phyloP scores from a whole-genome alignment of 2,888 invertebrate species.

The Cheilosia scutellata region DNA sequence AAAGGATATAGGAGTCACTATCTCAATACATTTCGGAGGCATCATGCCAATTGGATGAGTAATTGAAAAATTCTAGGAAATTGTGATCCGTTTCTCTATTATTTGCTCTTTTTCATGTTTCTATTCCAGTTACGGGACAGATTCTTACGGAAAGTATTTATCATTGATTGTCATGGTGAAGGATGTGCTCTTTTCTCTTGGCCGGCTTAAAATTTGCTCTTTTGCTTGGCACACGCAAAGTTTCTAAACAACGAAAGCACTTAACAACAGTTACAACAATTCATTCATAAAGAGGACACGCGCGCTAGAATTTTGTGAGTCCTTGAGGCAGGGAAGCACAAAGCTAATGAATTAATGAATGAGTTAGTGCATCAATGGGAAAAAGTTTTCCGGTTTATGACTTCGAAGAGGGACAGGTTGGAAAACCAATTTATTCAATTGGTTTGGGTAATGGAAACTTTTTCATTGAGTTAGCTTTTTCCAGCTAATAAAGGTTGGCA shows the following conservation, averaged over 20 bases:
- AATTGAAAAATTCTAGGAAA: neutral
- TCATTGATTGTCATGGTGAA: conserved; percentile 19
- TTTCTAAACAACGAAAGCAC: too few relatives aligned
- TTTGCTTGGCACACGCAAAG: neutral
- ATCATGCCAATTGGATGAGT: conserved; percentile 15
- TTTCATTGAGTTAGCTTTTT: neutral
- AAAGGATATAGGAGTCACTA: too few relatives aligned
- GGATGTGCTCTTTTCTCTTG: conserved; percentile 1
- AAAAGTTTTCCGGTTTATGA: conserved; percentile 32
- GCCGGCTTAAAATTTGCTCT: too few relatives aligned
- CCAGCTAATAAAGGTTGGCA: conserved; percentile 6
- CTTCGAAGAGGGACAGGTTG: neutral
- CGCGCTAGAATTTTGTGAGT: neutral
- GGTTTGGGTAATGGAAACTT: neutral
- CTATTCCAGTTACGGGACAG: neutral
- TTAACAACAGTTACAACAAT: neutral
- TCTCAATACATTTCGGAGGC: neutral
- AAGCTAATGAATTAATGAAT: conserved; percentile 15
- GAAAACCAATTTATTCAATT: neutral
- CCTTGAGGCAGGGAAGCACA: neutral
- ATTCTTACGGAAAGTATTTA: neutral
- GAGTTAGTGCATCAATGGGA: conserved; percentile 11
- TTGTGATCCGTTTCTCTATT: neutral
- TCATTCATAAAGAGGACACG: conserved; percentile 28
- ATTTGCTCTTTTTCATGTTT: too few relatives aligned